These are phyloP conservation scores for Agriopis aurantiaria DNA, from an alignment of 2,888 invertebrate species.

Conservation along the genomic window DNA sequence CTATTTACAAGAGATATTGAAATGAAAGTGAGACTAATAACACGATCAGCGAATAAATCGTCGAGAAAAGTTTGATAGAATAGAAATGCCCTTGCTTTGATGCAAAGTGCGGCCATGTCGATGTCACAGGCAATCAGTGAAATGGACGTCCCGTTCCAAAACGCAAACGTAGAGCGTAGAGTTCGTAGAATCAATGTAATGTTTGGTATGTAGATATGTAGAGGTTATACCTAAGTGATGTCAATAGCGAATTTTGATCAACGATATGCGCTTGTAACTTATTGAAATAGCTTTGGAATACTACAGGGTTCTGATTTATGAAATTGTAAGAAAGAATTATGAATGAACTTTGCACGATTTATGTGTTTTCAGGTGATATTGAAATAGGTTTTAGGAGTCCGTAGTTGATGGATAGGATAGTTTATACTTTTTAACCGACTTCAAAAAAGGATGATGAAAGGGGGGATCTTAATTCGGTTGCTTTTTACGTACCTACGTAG, in stretches of 20 bases:
- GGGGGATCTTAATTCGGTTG: too few relatives aligned
- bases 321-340: neutral
- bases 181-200: neutral
- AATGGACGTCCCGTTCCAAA: slow-evolving; percentile 31
- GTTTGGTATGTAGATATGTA: neutral
- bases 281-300: neutral
- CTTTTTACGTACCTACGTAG: too few relatives aligned
- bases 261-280: slow-evolving; percentile 20
- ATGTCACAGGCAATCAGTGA: slow-evolving; percentile 38
- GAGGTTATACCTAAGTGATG: neutral
- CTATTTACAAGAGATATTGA: slow-evolving; percentile 61
- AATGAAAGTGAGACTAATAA: slow-evolving; percentile 83
- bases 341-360: slow-evolving; percentile 1
- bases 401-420: too few relatives aligned
- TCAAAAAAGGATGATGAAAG: too few relatives aligned
- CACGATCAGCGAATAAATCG: slow-evolving; percentile 56
- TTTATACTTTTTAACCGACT: neutral
- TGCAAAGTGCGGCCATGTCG: slow-evolving; percentile 32
- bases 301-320: slow-evolving; percentile 14
- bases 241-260: slow-evolving; percentile 19
- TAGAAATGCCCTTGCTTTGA: slow-evolving; percentile 57
- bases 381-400: neutral
- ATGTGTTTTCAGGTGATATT: slow-evolving; percentile 4
- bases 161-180: neutral
- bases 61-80: slow-evolving; percentile 56